These are phyloP conservation scores for Cryptus armator DNA, from an alignment of 2,888 invertebrate species.

Conservation along the genomic window DNA sequence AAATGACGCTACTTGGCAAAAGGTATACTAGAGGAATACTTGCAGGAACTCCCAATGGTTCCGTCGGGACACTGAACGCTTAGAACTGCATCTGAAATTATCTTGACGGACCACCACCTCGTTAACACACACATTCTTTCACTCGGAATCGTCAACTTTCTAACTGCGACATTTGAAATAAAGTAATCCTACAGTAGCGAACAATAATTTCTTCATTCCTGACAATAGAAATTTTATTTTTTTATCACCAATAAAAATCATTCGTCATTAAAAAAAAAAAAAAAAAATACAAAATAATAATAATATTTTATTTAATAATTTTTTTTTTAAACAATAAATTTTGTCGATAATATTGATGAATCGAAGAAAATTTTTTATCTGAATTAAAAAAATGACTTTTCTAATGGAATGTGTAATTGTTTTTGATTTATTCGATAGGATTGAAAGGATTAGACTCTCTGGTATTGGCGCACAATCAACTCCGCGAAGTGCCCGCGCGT, in stretches of 20 bases:
- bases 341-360: too few relatives aligned
- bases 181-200: not conserved
- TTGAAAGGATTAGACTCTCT: constrained; percentile 93
- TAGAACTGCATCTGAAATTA: constrained; percentile 44
- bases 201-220: not conserved
- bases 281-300: too few relatives aligned
- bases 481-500: constrained; percentile 91
- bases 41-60: constrained; percentile 44
- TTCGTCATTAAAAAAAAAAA: too few relatives aligned
- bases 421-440: constrained; percentile 86
- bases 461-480: constrained; percentile 94
- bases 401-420: not conserved
- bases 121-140: not conserved
- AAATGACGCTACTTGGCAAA: constrained; percentile 36
- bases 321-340: too few relatives aligned
- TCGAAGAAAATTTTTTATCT: not conserved
- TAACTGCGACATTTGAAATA: not conserved
- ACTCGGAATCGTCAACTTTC: not conserved
- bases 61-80: constrained; percentile 52
- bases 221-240: too few relatives aligned
- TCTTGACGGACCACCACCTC: constrained; percentile 30
- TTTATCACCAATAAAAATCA: too few relatives aligned
- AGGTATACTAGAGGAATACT: constrained; percentile 23
- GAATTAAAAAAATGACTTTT: not conserved
- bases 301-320: too few relatives aligned